phyloP scores from a whole-genome alignment of 2,797 vertebrate genomes.

The Antrozous pallidus region DNA sequence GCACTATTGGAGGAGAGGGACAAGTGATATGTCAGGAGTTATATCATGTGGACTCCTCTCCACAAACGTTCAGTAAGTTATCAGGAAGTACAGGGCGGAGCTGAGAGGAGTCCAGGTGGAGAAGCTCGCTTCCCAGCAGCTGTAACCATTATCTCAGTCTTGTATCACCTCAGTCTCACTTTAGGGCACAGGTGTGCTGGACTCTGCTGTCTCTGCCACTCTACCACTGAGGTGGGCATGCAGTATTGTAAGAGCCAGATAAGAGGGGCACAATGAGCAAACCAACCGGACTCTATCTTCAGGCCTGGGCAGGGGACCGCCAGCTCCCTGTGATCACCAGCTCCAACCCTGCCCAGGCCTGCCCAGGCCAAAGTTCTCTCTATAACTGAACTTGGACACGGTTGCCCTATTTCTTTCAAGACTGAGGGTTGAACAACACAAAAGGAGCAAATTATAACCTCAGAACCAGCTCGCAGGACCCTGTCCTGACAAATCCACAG shows the following conservation, averaged over 20 bases:
- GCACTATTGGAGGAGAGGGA: not conserved
- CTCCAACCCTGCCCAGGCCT: no score
- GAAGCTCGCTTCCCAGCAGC: not conserved
- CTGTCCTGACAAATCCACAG: no score
- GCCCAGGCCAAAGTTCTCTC: not conserved
- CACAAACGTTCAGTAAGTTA: not conserved
- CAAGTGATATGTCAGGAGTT: not conserved
- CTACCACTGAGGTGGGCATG: no score
- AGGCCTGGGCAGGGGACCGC: no score
- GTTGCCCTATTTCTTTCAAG: not conserved
- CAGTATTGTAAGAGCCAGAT: no score
- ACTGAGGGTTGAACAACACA: not conserved
- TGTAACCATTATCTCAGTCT: not conserved
- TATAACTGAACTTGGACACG: not conserved
- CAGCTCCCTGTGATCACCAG: no score
- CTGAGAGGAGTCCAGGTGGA: not conserved
- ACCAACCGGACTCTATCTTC: not conserved
- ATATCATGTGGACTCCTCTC: not conserved
- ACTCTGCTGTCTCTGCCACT: no score
- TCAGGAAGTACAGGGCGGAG: not conserved
- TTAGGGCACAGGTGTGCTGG: no score
- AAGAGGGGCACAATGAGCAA: not conserved
- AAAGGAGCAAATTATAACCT: not conserved
- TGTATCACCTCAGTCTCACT: no score
- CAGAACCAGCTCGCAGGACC: not conserved